Evolutionary conservation across 2,797 vertebrate species (phyloP).

Genomic region (Siniperca undulata): DNA sequence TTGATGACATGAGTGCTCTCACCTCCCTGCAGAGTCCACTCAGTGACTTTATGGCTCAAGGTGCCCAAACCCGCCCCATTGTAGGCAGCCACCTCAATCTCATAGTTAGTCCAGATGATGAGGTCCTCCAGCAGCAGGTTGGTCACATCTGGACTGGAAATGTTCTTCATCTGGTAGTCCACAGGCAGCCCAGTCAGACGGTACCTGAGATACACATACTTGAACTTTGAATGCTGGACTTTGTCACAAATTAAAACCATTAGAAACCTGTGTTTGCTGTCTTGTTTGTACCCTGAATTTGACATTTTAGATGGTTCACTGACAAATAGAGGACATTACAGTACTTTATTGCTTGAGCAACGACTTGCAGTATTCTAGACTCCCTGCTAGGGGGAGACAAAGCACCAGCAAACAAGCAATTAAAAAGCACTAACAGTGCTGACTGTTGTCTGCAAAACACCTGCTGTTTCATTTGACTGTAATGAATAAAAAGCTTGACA

Average conservation of each 20-base stretch:
- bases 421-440: conserved; percentile 45
- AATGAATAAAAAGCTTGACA: conserved; percentile 68
- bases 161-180: conserved; percentile 96
- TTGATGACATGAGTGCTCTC: conserved; percentile 44
- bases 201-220: conserved; percentile 84
- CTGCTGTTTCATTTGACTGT: conserved; percentile 74
- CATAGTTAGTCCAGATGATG: conserved; percentile 99
- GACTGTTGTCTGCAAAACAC: conserved; percentile 63
- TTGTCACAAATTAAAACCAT: background rate
- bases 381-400: conserved; percentile 80
- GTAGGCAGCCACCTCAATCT: conserved; percentile 97
- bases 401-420: conserved; percentile 65
- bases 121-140: conserved; percentile 96
- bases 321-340: background rate
- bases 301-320: background rate
- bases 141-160: conserved; percentile 93
- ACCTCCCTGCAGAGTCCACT: conserved; percentile 99
- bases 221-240: background rate
- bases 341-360: background rate
- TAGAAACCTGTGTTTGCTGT: background rate
- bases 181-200: conserved; percentile 95
- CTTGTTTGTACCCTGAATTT: background rate
- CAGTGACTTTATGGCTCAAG: conserved; percentile 95
- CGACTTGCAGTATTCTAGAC: conserved; percentile 45
- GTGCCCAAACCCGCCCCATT: conserved; percentile 94